Evolutionary conservation across 2,113 vertebrate genomes (phyloP), one percentile per base, ranked within the genome.

Genomic region (Phaethon lepturus): DNA sequence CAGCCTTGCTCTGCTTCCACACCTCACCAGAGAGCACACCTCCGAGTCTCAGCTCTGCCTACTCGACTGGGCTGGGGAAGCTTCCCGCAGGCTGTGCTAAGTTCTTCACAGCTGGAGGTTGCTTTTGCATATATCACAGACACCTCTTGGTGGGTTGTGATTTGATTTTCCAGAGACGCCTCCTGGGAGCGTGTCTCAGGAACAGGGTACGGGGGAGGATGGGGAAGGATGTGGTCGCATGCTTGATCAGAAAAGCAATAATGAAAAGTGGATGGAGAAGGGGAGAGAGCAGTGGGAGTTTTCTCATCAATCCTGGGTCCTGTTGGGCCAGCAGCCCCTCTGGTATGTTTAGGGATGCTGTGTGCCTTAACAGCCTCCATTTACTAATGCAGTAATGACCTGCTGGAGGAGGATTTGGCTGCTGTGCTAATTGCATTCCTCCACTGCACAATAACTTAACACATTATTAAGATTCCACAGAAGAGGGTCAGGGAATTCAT

Each of bases 381-480:
- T 98, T 98, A 97, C 95, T 98, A 98, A 98, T 97, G 95, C 97
- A 96, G 95, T 97, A 97, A 96, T 96, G 97, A 93, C 92, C 93
- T 93, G 94, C 75, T 94, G 90, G 93, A 96, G 97, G 95, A 97
- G 96, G 97, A 96, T 97, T 98, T 98, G 83, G 88, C 96, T 35
- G 76, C 94, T 96, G 93, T 89, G 96, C 96, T 98, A 97, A 98
- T 98, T 95, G 93, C 93, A 98, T 98, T 98, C 97, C 96, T 98
- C 95, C 69, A 87, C 98, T 97, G 97, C 97, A 97, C 97, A 98
- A 97, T 98, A 98, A 98, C 96, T 97, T 97, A 98, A 96, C 97
- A 98, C 97, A 87, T 98, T 98, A 98, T 95, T 98, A 97, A 97
- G 98, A 99, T 99, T 98, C 98, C 98, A 96, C 77, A 95, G 96